A percentile compares a stretch with the other conserved stretches of the same genome.
phyloP scores from a whole-genome alignment of 2,888 invertebrate genomes.

The Invenusta paracnida region DNA sequence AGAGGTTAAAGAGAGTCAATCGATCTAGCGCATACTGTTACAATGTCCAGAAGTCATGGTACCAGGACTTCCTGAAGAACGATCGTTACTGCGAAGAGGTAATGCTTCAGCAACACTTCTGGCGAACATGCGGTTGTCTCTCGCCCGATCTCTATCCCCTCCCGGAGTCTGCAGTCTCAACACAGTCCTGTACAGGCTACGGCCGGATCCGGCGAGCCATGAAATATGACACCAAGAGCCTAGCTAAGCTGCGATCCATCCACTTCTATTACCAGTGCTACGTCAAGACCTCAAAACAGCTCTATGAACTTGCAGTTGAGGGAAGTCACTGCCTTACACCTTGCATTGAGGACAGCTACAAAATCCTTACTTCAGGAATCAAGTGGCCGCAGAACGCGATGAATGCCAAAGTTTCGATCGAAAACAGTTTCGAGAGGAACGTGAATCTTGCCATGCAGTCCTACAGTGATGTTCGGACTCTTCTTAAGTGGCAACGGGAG shows the following conservation, averaged over 20 bases:
- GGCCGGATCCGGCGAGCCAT: not conserved
- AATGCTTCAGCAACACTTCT: not conserved
- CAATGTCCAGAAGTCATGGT: not conserved
- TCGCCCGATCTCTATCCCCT: slow-evolving; percentile 24
- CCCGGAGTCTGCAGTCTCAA: not conserved
- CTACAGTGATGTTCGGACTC: not conserved
- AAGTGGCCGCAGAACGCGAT: not conserved
- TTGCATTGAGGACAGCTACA: not conserved
- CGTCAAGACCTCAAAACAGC: not conserved
- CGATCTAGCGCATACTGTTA: slow-evolving; percentile 7
- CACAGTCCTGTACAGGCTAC: not conserved
- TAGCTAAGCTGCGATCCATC: not conserved
- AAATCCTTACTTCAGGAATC: not conserved
- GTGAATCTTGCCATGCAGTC: not conserved
- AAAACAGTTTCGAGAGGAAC: not conserved
- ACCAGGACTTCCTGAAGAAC: not conserved
- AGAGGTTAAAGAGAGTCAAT: not conserved
- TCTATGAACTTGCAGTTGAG: not conserved
- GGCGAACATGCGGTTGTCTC: not conserved
- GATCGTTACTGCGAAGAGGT: not conserved
- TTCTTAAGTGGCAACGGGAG: not conserved
- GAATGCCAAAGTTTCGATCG: not conserved
- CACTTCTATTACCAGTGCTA: not conserved
- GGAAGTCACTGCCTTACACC: not conserved
- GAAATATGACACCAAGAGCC: not conserved